A percentile compares a stretch with the other conserved stretches of the same genome.
These are phyloP conservation scores for Saguinus imperator DNA, from an alignment of 2,113 vertebrate species.

Conservation along the genomic window DNA sequence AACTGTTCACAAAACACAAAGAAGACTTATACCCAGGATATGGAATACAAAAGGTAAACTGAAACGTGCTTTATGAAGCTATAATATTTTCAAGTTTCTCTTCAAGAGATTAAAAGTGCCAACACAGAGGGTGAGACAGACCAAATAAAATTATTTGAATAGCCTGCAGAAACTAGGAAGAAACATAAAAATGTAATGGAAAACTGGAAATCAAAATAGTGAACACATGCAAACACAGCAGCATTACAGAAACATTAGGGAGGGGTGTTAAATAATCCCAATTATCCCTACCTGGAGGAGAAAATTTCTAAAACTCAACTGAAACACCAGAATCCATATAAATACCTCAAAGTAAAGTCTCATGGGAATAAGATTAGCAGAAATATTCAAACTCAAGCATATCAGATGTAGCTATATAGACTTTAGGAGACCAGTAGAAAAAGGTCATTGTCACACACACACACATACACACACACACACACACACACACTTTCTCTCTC, in stretches of 20 bases:
- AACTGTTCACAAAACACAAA: not conserved
- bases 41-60: not conserved
- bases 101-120: not conserved
- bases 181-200: constrained; percentile 2
- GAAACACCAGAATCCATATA: not conserved
- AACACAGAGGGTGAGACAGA: not conserved
- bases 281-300: not conserved
- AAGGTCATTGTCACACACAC: too few relatives aligned
- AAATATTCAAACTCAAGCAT: not conserved
- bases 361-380: not conserved
- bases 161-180: not conserved
- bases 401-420: not conserved
- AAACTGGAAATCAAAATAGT: constrained; percentile 7
- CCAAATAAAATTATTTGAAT: constrained; percentile 3
- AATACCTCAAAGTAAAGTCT: constrained; percentile 1
- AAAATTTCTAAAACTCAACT: not conserved
- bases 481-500: not conserved
- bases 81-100: not conserved
- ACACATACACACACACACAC: not conserved
- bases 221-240: not conserved
- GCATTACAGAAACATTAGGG: not conserved
- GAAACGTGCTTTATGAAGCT: not conserved
- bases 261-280: not conserved
- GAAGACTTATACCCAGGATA: not conserved
- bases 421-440: not conserved